Percentiles rank a stretch among this genome's conserved stretches.
Evolutionary conservation across 2,888 invertebrate genomes (phyloP).

Genomic region (Parochlus steinenii): DNA sequence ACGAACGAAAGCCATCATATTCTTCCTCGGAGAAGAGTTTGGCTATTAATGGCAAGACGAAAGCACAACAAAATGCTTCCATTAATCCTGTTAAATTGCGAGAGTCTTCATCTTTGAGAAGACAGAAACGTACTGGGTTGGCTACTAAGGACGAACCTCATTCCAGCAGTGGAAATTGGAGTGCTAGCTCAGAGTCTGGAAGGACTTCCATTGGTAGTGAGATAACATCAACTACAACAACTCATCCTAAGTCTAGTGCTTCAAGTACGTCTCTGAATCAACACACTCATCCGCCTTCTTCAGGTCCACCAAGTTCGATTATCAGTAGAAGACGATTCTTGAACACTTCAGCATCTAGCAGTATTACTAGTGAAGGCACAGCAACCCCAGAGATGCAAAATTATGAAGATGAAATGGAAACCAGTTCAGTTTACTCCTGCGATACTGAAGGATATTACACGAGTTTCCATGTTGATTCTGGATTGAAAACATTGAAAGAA

Average conservation of each 20-base stretch:
- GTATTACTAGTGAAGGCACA: constrained; percentile 72
- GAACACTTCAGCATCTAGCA: constrained; percentile 64
- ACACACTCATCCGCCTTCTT: constrained; percentile 31
- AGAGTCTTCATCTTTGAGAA: constrained; percentile 52
- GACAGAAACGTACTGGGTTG: constrained; percentile 45
- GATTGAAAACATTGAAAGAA: constrained; percentile 70
- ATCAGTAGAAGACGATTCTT: constrained; percentile 47
- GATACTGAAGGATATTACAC: constrained; percentile 97
- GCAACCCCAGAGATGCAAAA: constrained; percentile 64
- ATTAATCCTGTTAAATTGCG: constrained; percentile 51
- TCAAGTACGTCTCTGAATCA: constrained; percentile 52
- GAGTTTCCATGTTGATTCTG: constrained; percentile 92
- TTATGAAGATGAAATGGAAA: constrained; percentile 72
- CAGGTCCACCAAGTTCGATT: constrained; percentile 49
- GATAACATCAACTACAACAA: constrained; percentile 51
- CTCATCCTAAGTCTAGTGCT: constrained; percentile 50
- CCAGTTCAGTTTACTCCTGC: constrained; percentile 83
- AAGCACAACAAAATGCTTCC: constrained; percentile 33
- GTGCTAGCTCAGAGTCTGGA: constrained; percentile 79
- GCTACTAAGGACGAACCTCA: constrained; percentile 63
- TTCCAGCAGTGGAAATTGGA: constrained; percentile 90
- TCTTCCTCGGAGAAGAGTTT: constrained; percentile 60
- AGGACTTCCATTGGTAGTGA: constrained; percentile 73
- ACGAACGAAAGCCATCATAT: constrained; percentile 63
- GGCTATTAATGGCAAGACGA: constrained; percentile 36